Evolutionary conservation across 2,113 vertebrate genomes (phyloP).

Genomic region (Phasianus colchicus): DNA sequence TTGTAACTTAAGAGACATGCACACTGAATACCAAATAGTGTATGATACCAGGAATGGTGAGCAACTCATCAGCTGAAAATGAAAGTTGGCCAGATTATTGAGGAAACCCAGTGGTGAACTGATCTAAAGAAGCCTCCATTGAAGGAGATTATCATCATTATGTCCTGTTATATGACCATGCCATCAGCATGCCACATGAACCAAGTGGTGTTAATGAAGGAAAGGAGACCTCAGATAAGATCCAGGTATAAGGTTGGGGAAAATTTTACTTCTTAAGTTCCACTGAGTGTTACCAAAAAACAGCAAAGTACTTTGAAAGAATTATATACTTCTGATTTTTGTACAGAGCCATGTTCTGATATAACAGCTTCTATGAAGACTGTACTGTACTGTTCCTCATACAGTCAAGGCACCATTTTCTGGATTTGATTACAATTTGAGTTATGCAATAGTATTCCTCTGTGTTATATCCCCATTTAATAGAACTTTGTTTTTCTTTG

Average conservation of each 20-base stretch:
- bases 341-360: background rate
- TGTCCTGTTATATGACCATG: background rate
- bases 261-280: background rate
- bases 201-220: background rate
- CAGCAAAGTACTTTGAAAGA: background rate
- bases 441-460: background rate
- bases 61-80: background rate
- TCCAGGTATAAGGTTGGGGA: background rate
- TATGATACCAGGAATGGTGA: background rate
- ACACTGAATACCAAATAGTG: background rate
- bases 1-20: background rate
- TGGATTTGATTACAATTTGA: background rate
- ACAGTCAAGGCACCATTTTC: background rate
- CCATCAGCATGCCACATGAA: background rate
- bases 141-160: background rate
- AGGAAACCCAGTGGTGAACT: background rate
- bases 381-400: background rate
- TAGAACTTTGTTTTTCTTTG: background rate
- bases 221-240: rapidly evolving
- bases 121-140: background rate
- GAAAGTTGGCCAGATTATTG: background rate
- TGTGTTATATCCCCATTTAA: background rate
- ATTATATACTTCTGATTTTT: background rate
- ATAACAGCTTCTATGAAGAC: background rate
- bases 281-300: background rate